These are phyloP conservation scores for Lasiommata megera DNA, from an alignment of 2,888 invertebrate species.

Conservation along the genomic window DNA sequence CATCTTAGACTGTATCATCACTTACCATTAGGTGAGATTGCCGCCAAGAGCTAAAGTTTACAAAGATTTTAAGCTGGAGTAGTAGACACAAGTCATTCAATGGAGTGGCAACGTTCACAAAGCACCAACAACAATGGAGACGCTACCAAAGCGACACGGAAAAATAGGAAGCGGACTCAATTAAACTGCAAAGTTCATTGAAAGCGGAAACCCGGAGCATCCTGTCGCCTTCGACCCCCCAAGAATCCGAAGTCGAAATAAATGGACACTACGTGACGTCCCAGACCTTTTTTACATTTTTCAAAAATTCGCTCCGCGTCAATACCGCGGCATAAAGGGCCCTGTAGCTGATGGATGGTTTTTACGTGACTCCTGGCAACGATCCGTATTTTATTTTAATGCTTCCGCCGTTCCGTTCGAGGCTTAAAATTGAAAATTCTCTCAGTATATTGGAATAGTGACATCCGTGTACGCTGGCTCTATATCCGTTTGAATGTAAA, in stretches of 20 bases:
- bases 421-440: constrained; percentile 79
- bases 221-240: constrained; percentile 42
- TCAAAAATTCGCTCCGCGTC: constrained; percentile 76
- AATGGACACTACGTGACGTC: constrained; percentile 71
- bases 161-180: constrained; percentile 50
- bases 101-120: neutral
- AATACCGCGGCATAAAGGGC: constrained; percentile 52
- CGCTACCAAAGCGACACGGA: neutral
- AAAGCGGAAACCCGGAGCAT: constrained; percentile 32
- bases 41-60: neutral
- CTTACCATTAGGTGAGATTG: too few species aligned
- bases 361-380: constrained; percentile 73
- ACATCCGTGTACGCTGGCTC: constrained; percentile 5
- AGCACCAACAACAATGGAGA: neutral
- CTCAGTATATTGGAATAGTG: constrained; percentile 52
- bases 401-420: constrained; percentile 43
- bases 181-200: constrained; percentile 43
- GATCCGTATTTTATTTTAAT: constrained; percentile 62
- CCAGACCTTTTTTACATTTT: constrained; percentile 76
- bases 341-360: constrained; percentile 70
- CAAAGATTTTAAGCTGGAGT: neutral
- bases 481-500: constrained; percentile 10
- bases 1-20: too few species aligned
- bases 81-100: neutral
- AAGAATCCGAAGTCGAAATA: constrained; percentile 65